These are phyloP conservation scores for Sciurus carolinensis DNA, from an alignment of 2,797 vertebrate species.

Conservation along the genomic window DNA sequence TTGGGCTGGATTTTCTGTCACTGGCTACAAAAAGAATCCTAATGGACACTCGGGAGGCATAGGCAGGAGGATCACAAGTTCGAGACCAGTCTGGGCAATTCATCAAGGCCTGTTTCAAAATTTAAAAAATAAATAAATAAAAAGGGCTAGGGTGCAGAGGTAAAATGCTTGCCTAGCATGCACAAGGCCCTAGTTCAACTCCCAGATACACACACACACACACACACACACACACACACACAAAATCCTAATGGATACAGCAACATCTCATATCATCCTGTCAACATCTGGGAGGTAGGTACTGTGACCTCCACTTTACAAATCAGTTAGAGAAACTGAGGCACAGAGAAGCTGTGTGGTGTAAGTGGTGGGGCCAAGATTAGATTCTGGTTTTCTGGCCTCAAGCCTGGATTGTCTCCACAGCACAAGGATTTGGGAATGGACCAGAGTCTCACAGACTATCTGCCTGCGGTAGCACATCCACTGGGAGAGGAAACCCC, in stretches of 20 bases:
- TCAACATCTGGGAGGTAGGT: not conserved
- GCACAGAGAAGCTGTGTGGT: not conserved
- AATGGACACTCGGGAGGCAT: not conserved
- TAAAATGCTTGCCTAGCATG: not conserved
- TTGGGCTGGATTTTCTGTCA: constrained; percentile 37
- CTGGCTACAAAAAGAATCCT: not conserved
- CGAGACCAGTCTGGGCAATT: too few relatives aligned
- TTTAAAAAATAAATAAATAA: not conserved
- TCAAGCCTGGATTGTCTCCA: not conserved
- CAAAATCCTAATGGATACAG: not conserved
- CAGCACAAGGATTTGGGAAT: not conserved
- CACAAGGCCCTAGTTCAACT: not conserved
- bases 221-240: not conserved
- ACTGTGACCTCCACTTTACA: not conserved
- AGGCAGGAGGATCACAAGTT: too few relatives aligned
- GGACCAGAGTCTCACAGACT: not conserved
- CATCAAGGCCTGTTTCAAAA: not conserved
- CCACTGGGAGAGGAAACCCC: not conserved
- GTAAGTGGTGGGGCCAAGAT: not conserved
- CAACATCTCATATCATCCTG: not conserved
- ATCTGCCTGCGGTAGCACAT: not conserved
- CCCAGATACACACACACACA: too few relatives aligned
- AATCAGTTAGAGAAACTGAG: not conserved
- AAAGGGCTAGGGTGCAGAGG: not conserved
- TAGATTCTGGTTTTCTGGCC: not conserved